Conservation (phyloP, 2,888 invertebrate species). For the Salpingus planirostris region DNA sequence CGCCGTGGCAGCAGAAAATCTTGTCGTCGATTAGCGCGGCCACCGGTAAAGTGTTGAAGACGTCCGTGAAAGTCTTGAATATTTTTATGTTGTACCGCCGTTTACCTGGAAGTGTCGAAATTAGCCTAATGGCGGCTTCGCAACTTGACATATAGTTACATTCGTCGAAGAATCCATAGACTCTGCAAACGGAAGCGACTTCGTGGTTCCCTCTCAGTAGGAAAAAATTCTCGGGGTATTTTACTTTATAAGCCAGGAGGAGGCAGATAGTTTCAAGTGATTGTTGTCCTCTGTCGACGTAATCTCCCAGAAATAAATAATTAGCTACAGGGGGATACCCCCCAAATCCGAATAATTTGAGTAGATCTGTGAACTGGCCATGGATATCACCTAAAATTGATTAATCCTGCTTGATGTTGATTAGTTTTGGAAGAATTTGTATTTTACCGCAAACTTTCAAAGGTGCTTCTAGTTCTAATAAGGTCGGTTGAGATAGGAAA, state of each 20-base stretch:
- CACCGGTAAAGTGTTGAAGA: slow-evolving; percentile 35
- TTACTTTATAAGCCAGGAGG: slow-evolving; percentile 57
- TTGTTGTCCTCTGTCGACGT: slow-evolving; percentile 57
- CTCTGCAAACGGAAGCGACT: slow-evolving; percentile 56
- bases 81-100: slow-evolving; percentile 33
- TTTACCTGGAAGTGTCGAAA: slow-evolving; percentile 35
- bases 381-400: slow-evolving; percentile 49
- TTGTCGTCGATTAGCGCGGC: slow-evolving; percentile 36
- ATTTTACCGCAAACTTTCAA: slow-evolving; percentile 32
- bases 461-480: slow-evolving; percentile 33
- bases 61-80: slow-evolving; percentile 37
- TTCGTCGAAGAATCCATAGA: slow-evolving; percentile 58
- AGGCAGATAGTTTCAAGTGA: slow-evolving; percentile 58
- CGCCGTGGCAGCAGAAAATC: slow-evolving; percentile 37
- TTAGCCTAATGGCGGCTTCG: no score
- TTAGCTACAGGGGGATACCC: slow-evolving; percentile 59
- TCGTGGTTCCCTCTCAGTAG: slow-evolving; percentile 59
- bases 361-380: slow-evolving; percentile 55
- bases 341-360: slow-evolving; percentile 54
- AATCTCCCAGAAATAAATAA: slow-evolving; percentile 55
- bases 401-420: background rate
- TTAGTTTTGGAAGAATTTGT: background rate
- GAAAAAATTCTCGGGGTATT: slow-evolving; percentile 62
- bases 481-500: slow-evolving; percentile 31
- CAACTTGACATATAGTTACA: slow-evolving; percentile 40